Conservation (phyloP, 2,113 vertebrate species). For the Cygnus buccinator region DNA sequence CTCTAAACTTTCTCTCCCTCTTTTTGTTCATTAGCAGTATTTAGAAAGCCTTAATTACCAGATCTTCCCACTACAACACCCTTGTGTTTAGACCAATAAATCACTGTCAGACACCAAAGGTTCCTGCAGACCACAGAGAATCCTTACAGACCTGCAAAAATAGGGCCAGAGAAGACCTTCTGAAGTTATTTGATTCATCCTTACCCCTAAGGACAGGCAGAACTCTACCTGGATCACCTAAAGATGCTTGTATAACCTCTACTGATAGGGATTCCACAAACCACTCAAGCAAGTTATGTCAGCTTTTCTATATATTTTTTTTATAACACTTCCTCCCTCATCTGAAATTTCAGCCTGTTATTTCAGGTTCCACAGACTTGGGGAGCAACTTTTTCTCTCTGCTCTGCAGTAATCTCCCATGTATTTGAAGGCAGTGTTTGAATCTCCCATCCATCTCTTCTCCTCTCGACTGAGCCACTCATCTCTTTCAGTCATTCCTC, state of each 20-base stretch:
- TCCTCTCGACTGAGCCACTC: not conserved
- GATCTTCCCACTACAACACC: not conserved
- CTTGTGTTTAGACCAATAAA: not conserved
- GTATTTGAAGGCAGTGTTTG: not conserved
- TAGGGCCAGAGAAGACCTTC: not conserved
- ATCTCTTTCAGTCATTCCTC: not conserved
- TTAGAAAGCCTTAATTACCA: not conserved
- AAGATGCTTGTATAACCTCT: not conserved
- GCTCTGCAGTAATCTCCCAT: not conserved
- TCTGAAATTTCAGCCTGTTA: not conserved
- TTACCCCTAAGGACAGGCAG: not conserved
- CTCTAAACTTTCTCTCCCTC: not conserved
- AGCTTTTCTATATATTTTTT: not conserved
- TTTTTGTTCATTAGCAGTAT: not conserved
- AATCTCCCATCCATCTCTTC: not conserved
- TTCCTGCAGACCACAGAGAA: not conserved
- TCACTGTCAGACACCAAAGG: not conserved
- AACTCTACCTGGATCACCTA: not conserved
- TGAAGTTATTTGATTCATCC: not conserved
- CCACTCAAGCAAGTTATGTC: not conserved
- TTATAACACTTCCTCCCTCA: not conserved
- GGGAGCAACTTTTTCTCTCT: not conserved
- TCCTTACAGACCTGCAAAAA: not conserved
- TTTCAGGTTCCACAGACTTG: not conserved
- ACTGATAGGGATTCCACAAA: not conserved